Percentiles rank a stretch among this genome's conserved stretches.
Conservation (phyloP, 1,140 invertebrate genomes). For the Bombus huntii region DNA sequence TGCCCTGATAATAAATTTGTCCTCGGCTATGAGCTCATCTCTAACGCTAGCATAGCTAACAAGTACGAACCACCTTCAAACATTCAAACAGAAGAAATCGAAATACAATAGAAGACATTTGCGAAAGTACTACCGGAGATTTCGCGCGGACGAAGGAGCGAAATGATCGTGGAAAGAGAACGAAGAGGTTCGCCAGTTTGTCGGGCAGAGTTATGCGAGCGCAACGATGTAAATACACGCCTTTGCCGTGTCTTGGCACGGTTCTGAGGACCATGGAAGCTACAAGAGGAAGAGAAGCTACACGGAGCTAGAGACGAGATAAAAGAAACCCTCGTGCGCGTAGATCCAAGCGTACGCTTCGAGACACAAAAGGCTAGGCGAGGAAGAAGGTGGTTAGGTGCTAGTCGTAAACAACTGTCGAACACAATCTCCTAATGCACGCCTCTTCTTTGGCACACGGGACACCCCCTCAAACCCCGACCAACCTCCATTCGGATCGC, state of each 20-base stretch:
- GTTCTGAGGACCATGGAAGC: slow-evolving; percentile 5
- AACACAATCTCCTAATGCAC: slow-evolving; percentile 82
- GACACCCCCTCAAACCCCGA: slow-evolving; percentile 34
- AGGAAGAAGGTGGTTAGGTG: slow-evolving; percentile 70
- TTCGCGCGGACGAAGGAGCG: slow-evolving; percentile 42
- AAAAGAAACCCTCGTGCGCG: slow-evolving; percentile 46
- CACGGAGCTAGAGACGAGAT: slow-evolving; percentile 47
- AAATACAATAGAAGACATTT: background rate
- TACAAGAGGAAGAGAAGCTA: background rate
- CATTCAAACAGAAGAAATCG: background rate
- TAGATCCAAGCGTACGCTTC: slow-evolving; percentile 56
- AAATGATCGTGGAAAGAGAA: slow-evolving; percentile 33
- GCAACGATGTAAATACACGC: slow-evolving; percentile 74
- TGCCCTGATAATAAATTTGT: too few species aligned
- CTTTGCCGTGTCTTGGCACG: slow-evolving; percentile 48
- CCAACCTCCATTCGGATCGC: slow-evolving; percentile 34
- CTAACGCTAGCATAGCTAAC: background rate
- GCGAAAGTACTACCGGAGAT: background rate
- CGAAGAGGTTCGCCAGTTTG: slow-evolving; percentile 70
- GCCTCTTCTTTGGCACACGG: slow-evolving; percentile 73
- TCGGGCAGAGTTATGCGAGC: slow-evolving; percentile 75
- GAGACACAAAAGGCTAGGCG: slow-evolving; percentile 67
- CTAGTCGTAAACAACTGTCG: slow-evolving; percentile 81
- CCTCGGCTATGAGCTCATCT: background rate
- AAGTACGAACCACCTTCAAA: background rate